Percentiles rank a stretch among this genome's conserved stretches.
Evolutionary conservation across 2,888 invertebrate species (phyloP).

Genomic region (Cenopis cana): DNA sequence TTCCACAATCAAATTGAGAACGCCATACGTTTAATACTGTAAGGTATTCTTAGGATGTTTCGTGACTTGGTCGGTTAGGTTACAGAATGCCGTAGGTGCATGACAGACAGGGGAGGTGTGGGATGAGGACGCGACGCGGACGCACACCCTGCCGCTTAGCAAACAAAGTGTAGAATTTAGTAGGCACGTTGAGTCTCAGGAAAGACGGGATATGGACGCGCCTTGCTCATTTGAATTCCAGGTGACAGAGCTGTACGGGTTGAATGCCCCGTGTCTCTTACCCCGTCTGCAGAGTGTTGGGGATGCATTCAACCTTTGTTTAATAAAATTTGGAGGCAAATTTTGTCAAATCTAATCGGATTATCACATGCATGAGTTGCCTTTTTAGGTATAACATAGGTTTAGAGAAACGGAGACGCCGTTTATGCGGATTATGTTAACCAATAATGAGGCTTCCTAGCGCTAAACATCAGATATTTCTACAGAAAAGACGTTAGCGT

Average conservation of each 20-base stretch:
- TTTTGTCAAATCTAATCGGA: too few species aligned
- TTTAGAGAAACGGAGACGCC: neutral
- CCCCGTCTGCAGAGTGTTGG: too few species aligned
- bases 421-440: too few species aligned
- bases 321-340: too few species aligned
- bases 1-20: constrained; percentile 18
- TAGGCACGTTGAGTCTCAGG: neutral
- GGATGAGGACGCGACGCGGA: neutral
- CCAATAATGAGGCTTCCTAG: too few species aligned
- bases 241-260: too few species aligned
- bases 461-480: too few species aligned
- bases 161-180: neutral
- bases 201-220: neutral
- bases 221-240: too few species aligned
- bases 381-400: neutral
- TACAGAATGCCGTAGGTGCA: constrained; percentile 9
- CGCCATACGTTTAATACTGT: constrained; percentile 49
- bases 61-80: constrained; percentile 12
- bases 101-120: neutral
- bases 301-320: too few species aligned
- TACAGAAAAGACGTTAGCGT: too few species aligned
- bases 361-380: too few species aligned
- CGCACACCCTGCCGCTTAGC: neutral
- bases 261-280: too few species aligned
- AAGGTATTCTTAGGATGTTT: constrained; percentile 45